A percentile compares a stretch with the other conserved stretches of the same genome.
Evolutionary conservation across 2,113 vertebrate genomes (phyloP).

Genomic region (Crocuta crocuta): DNA sequence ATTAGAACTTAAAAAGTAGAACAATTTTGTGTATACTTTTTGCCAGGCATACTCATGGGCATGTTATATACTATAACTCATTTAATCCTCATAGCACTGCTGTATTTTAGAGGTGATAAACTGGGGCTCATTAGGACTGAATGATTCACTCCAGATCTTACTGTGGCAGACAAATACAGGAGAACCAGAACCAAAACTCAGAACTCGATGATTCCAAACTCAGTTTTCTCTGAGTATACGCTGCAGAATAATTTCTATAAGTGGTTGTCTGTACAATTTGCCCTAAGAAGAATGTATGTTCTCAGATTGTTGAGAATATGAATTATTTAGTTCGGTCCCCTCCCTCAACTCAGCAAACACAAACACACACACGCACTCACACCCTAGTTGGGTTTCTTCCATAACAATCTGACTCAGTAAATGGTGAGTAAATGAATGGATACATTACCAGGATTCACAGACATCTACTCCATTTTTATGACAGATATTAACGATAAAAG

Average conservation of each 20-base stretch:
- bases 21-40: not conserved
- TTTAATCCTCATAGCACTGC: not conserved
- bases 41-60: not conserved
- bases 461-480: not conserved
- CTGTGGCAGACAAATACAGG: not conserved
- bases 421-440: not conserved
- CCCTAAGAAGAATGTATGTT: not conserved
- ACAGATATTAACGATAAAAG: not conserved
- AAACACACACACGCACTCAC: not conserved
- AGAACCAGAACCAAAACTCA: not conserved
- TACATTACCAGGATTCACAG: not conserved
- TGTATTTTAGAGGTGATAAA: not conserved
- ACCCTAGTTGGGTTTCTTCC: not conserved
- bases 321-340: not conserved
- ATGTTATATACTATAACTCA: not conserved
- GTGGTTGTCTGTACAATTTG: not conserved
- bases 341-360: not conserved
- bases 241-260: not conserved
- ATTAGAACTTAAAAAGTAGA: constrained; percentile 33
- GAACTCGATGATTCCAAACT: not conserved
- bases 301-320: not conserved
- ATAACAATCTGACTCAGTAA: not conserved
- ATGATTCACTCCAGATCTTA: not conserved
- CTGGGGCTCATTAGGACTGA: not conserved
- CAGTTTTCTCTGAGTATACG: not conserved